Evolutionary conservation across 2,888 invertebrate genomes (phyloP).

Genomic region (Sympetrum striolatum): DNA sequence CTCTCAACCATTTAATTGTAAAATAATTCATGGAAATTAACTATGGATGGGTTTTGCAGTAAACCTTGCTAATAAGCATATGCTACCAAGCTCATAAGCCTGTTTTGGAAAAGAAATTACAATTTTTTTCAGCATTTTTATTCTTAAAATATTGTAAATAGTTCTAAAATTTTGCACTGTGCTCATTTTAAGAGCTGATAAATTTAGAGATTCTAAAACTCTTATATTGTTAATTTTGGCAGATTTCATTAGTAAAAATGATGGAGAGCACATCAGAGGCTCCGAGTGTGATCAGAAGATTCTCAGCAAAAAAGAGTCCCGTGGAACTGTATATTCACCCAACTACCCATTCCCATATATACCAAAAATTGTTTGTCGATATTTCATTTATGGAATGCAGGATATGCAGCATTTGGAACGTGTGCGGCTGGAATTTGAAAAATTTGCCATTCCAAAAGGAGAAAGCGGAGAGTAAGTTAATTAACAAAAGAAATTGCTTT

Average conservation of each 20-base stretch:
- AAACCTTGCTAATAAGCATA: too few relatives aligned
- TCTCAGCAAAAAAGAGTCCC: slow-evolving; percentile 90
- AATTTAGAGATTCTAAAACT: not conserved
- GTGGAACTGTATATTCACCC: slow-evolving; percentile 92
- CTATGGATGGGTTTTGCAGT: too few relatives aligned
- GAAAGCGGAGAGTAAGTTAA: slow-evolving; percentile 79
- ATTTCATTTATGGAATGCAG: slow-evolving; percentile 98
- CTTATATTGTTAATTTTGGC: slow-evolving; percentile 54
- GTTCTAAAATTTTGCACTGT: too few relatives aligned
- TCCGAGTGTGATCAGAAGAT: slow-evolving; percentile 99
- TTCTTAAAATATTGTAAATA: too few relatives aligned
- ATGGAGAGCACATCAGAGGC: slow-evolving; percentile 93
- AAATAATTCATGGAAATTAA: too few relatives aligned
- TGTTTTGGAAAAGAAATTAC: too few relatives aligned
- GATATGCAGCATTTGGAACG: slow-evolving; percentile 95
- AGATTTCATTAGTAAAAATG: slow-evolving; percentile 93
- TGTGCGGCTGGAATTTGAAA: slow-evolving; percentile 85
- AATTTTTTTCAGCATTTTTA: too few relatives aligned
- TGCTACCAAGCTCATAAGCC: too few relatives aligned
- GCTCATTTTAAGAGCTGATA: too few relatives aligned
- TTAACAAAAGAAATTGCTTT: too few relatives aligned
- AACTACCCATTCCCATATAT: slow-evolving; percentile 96
- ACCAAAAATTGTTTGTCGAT: slow-evolving; percentile 95
- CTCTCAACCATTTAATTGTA: too few relatives aligned
- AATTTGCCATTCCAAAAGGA: slow-evolving; percentile 89